Evolutionary conservation across 2,113 vertebrate genomes (phyloP), one percentile per base, ranked within the genome.

Genomic region (Atherinomorus stipes): DNA sequence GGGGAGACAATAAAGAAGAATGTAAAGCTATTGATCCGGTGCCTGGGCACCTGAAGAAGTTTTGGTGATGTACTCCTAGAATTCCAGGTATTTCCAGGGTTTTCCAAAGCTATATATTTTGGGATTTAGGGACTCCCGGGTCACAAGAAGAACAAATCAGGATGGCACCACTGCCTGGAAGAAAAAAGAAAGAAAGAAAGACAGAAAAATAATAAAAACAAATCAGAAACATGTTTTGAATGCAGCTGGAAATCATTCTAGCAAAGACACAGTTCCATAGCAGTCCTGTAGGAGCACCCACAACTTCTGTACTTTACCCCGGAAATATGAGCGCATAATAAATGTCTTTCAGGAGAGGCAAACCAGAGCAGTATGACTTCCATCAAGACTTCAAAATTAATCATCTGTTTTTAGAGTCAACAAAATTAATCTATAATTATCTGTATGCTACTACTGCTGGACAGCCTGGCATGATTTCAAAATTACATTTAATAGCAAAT

Each of bases 21-120:
- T 81, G 71, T 93, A 94, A 94, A 93, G 92, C 92, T 92, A 91
- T 94, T 62, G 78, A 64, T 91, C 78, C 62, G 71, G 89, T 78
- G 90, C 92, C 92, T 91, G 90, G 91, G 84, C 91, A 90, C 90
- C 88, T 74, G 26, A 37, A 85, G 82, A 87, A 34, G 82, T 92
- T 93, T 90, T 94, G 89, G 86, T 89, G 88, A 84, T 69, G 76
- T 89, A 90, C 88, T 94, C 92, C 92, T 81, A 91, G 87, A 93
- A 92, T 90, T 94, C 91, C 94, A 92, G 90, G 92, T 93, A 92
- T 90, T 93, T 92, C 91, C 90, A 91, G 91, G 85, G 77, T 89
- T 90, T 92, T 90, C 84, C 89, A 91, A 92, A 93, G 91, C 91
- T 91, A 91, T 91, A 78, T 26, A 67, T 71, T 85, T 88, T 81